Base-by-base conservation (phyloP, 2,888 invertebrate genomes). In the Cerastis rubricosa region DNA sequence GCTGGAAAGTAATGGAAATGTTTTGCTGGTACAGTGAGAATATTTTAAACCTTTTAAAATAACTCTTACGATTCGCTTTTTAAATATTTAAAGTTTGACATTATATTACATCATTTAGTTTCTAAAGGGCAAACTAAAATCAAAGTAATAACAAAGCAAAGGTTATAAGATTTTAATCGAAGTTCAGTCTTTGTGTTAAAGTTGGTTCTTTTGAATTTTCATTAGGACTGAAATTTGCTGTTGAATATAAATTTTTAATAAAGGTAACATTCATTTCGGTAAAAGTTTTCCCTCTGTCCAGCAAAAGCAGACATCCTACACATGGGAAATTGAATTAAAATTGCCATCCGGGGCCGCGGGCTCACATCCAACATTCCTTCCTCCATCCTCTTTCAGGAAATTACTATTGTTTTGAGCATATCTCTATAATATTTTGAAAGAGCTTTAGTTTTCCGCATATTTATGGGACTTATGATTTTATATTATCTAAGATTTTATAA, bases 321-420 rank as follows among this genome's bases (percentile, higher is more conserved):
- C 17, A 51, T 76, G n/a, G 22, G 12, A 63, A 76, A 68, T 63
- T 35, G 35, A 71, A 84, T 81, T 72, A 78, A 72, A 80, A 67
- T 57, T 59, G 71, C n/a, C 61, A 25, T 77, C 54, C 45, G 40
- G 66, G 40, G 54, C 57, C 65, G 69, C 63, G 66, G 76, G 71
- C 63, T 68, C 25, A 59, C 59, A 51, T 66, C 47, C 59, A 35
- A 68, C n/a, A 72, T 76, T 57, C n/a, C 43, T 76, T 74, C 63
- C 61, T 75, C 51, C 64, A 68, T 74, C 29, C 69, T 51, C 66
- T 25, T 17, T 22, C 71, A 82, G 83, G 84, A 88, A 88, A 86
- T 85, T 78, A 69, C 76, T 14, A 64, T 71, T 67, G 67, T 74
- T 78, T 29, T 68, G 59, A 22, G 29, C 71, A 17, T 70, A 49